These are phyloP conservation scores for Anableps anableps DNA, from an alignment of 2,797 vertebrate species.

Conservation along the genomic window DNA sequence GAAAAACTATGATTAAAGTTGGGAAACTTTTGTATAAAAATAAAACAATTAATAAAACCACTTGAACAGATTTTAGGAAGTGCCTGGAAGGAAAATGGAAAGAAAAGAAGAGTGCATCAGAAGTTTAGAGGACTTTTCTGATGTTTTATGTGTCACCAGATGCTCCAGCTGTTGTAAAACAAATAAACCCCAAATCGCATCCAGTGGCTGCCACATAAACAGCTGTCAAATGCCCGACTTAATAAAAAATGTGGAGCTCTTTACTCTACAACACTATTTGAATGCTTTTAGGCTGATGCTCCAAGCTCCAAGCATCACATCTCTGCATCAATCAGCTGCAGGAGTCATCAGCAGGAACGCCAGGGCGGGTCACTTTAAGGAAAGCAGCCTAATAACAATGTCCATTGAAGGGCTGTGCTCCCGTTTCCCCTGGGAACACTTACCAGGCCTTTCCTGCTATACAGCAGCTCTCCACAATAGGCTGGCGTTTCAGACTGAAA, in stretches of 20 bases:
- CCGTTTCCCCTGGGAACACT: conserved; percentile 68
- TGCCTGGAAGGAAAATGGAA: not conserved
- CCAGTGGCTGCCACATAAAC: not conserved
- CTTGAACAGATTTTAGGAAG: not conserved
- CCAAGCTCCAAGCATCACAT: conserved; percentile 8
- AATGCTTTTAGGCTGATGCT: conserved; percentile 51
- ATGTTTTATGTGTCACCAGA: not conserved
- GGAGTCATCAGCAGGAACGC: conserved; percentile 35
- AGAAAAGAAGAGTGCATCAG: not conserved
- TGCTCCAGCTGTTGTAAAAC: not conserved
- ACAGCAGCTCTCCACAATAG: conserved; percentile 29
- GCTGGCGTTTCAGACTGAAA: not conserved
- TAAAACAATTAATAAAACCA: no score
- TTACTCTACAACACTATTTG: conserved; percentile 29
- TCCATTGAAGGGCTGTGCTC: conserved; percentile 55
- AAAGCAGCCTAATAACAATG: conserved; percentile 72
- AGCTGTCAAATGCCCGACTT: not conserved
- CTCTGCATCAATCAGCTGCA: conserved; percentile 54
- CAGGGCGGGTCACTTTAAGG: conserved; percentile 41
- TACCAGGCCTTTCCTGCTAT: conserved; percentile 66
- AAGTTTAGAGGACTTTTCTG: no score
- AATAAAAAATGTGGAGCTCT: not conserved
- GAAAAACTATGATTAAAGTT: not conserved
- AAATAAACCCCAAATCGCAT: not conserved
- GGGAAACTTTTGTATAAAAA: not conserved